Base-by-base conservation (phyloP, 2,888 invertebrate species). In the Rhyacophila evoluta region DNA sequence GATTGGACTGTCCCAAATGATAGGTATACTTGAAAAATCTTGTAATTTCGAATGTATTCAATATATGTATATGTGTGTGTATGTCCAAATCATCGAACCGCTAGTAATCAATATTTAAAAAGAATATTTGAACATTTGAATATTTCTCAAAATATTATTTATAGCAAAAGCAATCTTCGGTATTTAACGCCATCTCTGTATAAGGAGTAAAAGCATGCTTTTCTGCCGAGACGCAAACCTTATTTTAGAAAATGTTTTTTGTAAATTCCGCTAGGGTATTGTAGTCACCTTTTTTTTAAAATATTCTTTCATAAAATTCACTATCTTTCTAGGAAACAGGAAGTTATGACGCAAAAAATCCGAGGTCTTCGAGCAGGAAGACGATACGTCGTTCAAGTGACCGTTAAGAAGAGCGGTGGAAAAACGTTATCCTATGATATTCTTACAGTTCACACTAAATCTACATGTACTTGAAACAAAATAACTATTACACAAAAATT, bases 341-440 rank as follows among this genome's bases (percentile, higher is more conserved):
- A 55, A 6, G 86, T 91, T n/a, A 87, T 91, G 82, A 89, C 88
- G 1, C 87, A 89, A 81, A 86, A 84, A 78, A 86, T 91, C 27
- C 85, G 86, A 4, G 89, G 90, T 77, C 84, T 92, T 38, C 87
- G 86, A 77, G 89, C 91, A 0, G 90, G 90, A 8, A 88, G 87
- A 82, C 87, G 86, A 37, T 92, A 92, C 83, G 86, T 91, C 41
- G 87, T 92, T 12, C 92, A 92, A 84, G 89, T 92, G 8, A 91
- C 91, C 0, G 89, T 91, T 1, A 89, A 89, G 81, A 88, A 92
- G 78, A 87, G 87, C 67, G 88, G 88, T 83, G 91, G 91, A 19
- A 90, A 89, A 83, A 88, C 90, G 1, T 83, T 92, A 71, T 91
- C 92, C 0, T 92, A 92, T 83, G 89, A 92, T 84, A 85, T 91